Percentiles rank a stretch among this genome's conserved stretches.
Evolutionary conservation across 2,797 vertebrate species (phyloP).

Genomic region (Okamejei kenojei): DNA sequence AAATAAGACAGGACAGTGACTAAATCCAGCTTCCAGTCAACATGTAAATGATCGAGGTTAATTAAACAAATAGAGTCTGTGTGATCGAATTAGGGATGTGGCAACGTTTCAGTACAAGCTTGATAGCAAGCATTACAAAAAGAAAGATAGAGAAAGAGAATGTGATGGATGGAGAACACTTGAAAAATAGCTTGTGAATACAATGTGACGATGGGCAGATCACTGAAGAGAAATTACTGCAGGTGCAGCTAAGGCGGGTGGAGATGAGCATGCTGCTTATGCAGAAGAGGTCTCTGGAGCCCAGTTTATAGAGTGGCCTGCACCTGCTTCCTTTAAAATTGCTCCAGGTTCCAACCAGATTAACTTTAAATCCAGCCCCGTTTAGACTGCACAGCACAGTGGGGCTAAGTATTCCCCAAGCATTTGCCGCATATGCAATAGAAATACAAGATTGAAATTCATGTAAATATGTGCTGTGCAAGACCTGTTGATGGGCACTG

Average conservation of each 20-base stretch:
- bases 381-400: background rate
- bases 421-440: background rate
- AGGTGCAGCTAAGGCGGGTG: background rate
- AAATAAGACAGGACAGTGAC: background rate
- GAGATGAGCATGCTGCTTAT: background rate
- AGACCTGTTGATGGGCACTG: constrained; percentile 8
- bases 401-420: background rate
- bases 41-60: background rate
- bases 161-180: background rate
- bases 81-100: constrained; percentile 14
- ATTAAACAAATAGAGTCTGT: constrained; percentile 27
- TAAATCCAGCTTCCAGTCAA: background rate
- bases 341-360: constrained; percentile 26
- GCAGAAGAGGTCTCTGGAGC: constrained; percentile 7
- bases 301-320: background rate
- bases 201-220: background rate
- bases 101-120: background rate
- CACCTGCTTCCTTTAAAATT: constrained; percentile 19
- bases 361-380: background rate
- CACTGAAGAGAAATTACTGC: background rate
- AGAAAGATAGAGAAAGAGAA: background rate
- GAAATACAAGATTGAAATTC: background rate
- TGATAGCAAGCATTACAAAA: background rate
- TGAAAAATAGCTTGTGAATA: constrained; percentile 30
- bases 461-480: background rate